Base-by-base conservation (phyloP, 2,888 invertebrate genomes). In the Pantelozetes paolii region DNA sequence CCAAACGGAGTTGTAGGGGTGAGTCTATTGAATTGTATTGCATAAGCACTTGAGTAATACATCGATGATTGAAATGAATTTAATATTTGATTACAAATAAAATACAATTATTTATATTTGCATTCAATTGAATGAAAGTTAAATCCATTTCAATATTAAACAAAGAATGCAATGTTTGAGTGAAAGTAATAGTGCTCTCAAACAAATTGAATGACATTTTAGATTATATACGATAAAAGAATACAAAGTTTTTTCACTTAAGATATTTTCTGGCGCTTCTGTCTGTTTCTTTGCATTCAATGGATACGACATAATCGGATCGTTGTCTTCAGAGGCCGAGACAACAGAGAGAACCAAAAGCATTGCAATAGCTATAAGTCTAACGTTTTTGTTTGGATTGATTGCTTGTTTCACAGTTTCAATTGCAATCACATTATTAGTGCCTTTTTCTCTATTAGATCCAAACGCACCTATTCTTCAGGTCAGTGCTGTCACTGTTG, bases 251-350 rank as follows among this genome's bases (percentile, higher is more conserved):
- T 71, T 42, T 20, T 71, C 36, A 42, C 40, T 75, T 1, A 40
- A 78, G 78, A 74, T 77, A 40, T 74, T 78, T 64, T 77, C 76
- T 26, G 78, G 77, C 3, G 74, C 78, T 2, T 76, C 77, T 1
- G 30, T 76, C 8, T 77, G 77, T 28, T 76, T 75, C 70, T 77
- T 77, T 50, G 76, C 77, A 18, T 78, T 78, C 48, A 74, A 77
- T 54, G 78, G 78, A 23, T 78, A 77, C 62, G 77, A 78, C 59
- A 67, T 77, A 3, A 75, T 77, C 30, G 77, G 76, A 9, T 72
- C 74, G 9, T 73, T 73, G 30, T 76, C 77, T 11, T n/a, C n/a
- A n/a, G n/a, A n/a, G n/a, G 73, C 74, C 13, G 78, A 77, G 26
- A 62, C 74, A 15, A 54, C 59, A 1, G 75, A 76, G 20, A 75